These are phyloP conservation scores for Agrochola lota DNA, from an alignment of 2,888 invertebrate genomes.

Conservation along the genomic window DNA sequence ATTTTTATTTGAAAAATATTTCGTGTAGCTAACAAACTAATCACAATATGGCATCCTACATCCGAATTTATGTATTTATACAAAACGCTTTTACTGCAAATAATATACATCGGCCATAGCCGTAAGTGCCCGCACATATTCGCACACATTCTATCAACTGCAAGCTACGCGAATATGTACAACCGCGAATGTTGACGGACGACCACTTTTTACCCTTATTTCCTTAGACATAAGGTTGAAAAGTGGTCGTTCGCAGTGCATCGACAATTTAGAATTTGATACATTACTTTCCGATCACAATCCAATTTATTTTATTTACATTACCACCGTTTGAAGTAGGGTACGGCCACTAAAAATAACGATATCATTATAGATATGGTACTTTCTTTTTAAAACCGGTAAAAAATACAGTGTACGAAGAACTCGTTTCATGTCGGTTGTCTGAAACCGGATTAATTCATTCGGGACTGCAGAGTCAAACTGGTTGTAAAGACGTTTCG, in stretches of 20 bases:
- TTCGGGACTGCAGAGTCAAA: constrained; percentile 26
- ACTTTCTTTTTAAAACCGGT: constrained; percentile 27
- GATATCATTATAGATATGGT: neutral
- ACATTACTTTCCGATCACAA: constrained; percentile 62
- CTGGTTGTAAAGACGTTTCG: constrained; percentile 33
- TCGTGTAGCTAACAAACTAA: constrained; percentile 82
- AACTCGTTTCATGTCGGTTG: constrained; percentile 14
- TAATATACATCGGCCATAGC: constrained; percentile 70
- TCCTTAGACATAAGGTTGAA: neutral
- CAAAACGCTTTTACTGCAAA: constrained; percentile 74
- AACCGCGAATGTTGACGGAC: neutral
- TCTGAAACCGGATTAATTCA: constrained; percentile 25
- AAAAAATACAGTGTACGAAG: neutral
- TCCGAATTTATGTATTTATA: constrained; percentile 75
- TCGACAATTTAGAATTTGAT: constrained; percentile 65
- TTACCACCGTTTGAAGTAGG: constrained; percentile 28
- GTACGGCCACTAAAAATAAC: constrained; percentile 19
- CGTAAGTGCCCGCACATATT: constrained; percentile 53
- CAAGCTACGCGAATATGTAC: constrained; percentile 68
- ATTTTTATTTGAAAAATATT: constrained; percentile 85
- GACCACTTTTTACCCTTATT: constrained; percentile 7
- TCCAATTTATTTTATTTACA: constrained; percentile 57
- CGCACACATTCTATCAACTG: constrained; percentile 56
- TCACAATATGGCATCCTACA: constrained; percentile 84
- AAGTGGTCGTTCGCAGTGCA: constrained; percentile 24